Conservation (phyloP, 2,888 invertebrate species). For the Melipona beecheii region DNA sequence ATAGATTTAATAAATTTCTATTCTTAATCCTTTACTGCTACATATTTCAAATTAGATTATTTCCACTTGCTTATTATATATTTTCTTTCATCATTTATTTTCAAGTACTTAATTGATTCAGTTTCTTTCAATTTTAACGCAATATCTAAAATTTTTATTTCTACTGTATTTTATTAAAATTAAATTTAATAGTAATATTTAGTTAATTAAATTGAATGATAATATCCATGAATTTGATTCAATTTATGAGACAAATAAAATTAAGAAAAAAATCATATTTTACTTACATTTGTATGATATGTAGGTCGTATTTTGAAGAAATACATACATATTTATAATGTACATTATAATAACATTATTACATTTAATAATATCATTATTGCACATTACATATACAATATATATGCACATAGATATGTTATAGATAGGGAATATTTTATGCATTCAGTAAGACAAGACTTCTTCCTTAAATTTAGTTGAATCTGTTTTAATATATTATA, state of each 20-base stretch:
- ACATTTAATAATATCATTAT: too few species aligned
- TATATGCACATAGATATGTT: too few species aligned
- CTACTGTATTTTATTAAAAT: not conserved
- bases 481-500: not conserved
- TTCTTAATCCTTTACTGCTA: not conserved
- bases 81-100: not conserved
- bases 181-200: not conserved
- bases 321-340: not conserved
- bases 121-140: not conserved
- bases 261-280: too few species aligned
- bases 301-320: not conserved
- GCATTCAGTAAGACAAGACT: not conserved
- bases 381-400: too few species aligned
- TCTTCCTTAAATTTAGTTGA: not conserved
- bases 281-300: not conserved
- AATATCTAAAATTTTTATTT: not conserved
- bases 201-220: not conserved
- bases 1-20: not conserved
- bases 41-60: not conserved
- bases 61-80: conserved; percentile 1
- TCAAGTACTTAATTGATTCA: not conserved
- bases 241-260: too few species aligned
- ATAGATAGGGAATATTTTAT: not conserved
- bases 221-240: not conserved
- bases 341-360: too few species aligned